Evolutionary conservation across 2,113 vertebrate genomes (phyloP), one percentile per base, ranked within the genome.

Genomic region (Typhlomys cinereus): DNA sequence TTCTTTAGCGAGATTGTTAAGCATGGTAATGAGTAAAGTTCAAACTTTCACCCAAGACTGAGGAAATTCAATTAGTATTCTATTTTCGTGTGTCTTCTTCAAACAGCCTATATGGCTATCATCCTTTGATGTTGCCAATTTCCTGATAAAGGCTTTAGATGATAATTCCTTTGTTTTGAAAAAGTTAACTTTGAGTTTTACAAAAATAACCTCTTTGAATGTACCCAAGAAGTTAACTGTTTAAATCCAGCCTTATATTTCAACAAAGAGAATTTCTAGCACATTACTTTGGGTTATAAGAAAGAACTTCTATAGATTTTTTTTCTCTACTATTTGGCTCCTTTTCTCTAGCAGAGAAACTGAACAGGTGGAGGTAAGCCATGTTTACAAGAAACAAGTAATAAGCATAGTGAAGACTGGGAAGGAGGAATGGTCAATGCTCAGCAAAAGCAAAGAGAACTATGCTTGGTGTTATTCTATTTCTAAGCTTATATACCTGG

Each of bases 21-120:
- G 27, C 13, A 36, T 7, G 27, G n/a, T 46, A 44, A 50, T 84
- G n/a, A 83, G 52, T 92, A 69, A 90, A 46, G 5, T 44, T 86
- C 31, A 61, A 70, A 62, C 9, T 84, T 82, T 70, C 41, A 21
- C 25, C 14, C 31, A 86, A 69, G 64, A 76, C 71, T 85, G 29
- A 71, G 44, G 50, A 96, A 86, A 89, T 83, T 90, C 66, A 78
- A 41, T 36, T 62, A 48, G 70, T 36, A 34, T 50, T 79, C 41
- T 23, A 48, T 18, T 87, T 89, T 70, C 46, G 13, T 29, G 9
- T 44, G 34, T 73, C 81, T 91, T 91, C 84, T 86, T 87, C 54
- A 41, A 67, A 70, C 36, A 31, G 85, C 18, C 20, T 59, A 29
- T 29, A 31, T 62, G 7, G 21, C 4, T 41, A 21, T 44, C 64